These are phyloP conservation scores for Aphodius granarius DNA, from an alignment of 2,888 invertebrate genomes.

Conservation along the genomic window DNA sequence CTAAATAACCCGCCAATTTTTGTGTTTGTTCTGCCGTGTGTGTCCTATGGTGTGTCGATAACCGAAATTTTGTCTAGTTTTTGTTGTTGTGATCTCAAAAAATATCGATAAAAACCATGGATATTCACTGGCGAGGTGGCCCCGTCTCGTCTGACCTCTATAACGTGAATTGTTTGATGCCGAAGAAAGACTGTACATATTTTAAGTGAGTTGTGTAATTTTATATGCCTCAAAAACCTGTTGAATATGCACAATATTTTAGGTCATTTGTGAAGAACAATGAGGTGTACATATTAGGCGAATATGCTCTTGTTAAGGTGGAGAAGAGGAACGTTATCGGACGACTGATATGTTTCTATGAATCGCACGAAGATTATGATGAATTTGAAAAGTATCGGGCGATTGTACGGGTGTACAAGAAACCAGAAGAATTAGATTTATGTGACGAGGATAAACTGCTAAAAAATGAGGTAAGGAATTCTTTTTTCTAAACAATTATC, in stretches of 20 bases:
- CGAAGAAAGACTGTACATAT: not conserved
- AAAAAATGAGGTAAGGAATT: conserved; percentile 31
- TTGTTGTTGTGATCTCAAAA: not conserved
- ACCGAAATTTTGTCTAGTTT: not conserved
- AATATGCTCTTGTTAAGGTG: conserved; percentile 23
- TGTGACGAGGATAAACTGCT: conserved; percentile 17
- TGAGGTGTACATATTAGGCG: conserved; percentile 23
- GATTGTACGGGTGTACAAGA: conserved; percentile 34
- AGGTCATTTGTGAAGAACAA: conserved; percentile 25
- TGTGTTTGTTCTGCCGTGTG: not conserved
- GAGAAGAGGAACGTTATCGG: conserved; percentile 17
- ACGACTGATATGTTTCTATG: conserved; percentile 24
- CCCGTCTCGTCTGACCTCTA: not conserved
- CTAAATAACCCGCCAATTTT: not conserved
- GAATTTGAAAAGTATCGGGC: conserved; percentile 16
- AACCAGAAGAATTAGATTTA: conserved; percentile 29
- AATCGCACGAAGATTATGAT: conserved; percentile 18
- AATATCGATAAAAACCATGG: not conserved
- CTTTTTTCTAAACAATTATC: not conserved
- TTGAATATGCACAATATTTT: conserved; percentile 7
- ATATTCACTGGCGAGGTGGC: not conserved
- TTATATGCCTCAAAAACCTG: not conserved
- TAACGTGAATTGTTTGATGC: not conserved
- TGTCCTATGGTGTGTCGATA: not conserved
- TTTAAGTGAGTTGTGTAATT: not conserved